phyloP scores from a whole-genome alignment of 1,140 invertebrate genomes.

The Meloidogyne chitwoodi region DNA sequence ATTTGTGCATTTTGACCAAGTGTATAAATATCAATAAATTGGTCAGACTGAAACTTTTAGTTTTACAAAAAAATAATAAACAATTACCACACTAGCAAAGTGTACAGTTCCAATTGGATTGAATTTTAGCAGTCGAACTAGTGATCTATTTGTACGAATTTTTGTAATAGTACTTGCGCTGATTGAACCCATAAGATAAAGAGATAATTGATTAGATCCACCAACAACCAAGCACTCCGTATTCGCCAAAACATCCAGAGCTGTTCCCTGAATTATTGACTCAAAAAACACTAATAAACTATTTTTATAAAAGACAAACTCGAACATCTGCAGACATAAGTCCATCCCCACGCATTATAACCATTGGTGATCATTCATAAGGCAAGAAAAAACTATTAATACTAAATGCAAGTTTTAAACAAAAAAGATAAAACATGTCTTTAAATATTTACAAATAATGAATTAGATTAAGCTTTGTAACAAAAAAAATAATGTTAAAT shows the following conservation, averaged over 20 bases:
- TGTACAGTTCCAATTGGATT: constrained; percentile 16
- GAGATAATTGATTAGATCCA: neutral
- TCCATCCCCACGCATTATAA: neutral
- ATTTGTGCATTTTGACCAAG: constrained; percentile 8
- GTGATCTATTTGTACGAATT: constrained; percentile 24
- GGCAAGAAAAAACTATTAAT: too few relatives aligned
- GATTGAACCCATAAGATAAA: neutral
- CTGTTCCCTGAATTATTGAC: constrained; percentile 6
- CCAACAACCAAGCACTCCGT: constrained; percentile 7
- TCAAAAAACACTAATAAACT: neutral
- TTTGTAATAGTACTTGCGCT: constrained; percentile 2
- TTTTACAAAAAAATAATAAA: neutral
- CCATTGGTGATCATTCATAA: neutral
- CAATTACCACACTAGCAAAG: constrained; percentile 27
- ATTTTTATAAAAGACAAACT: neutral
- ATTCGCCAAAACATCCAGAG: constrained; percentile 10
- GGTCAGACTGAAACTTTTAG: constrained; percentile 12
- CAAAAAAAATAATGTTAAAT: neutral
- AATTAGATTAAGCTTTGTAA: neutral
- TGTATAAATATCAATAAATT: constrained; percentile 16
- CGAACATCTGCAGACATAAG: constrained; percentile 1
- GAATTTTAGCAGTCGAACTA: constrained; percentile 32
- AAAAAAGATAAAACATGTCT: neutral
- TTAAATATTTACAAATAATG: neutral
- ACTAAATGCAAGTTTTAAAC: too few relatives aligned